These are phyloP conservation scores for Maccullochella peelii DNA, from an alignment of 2,113 vertebrate genomes.

Conservation along the genomic window DNA sequence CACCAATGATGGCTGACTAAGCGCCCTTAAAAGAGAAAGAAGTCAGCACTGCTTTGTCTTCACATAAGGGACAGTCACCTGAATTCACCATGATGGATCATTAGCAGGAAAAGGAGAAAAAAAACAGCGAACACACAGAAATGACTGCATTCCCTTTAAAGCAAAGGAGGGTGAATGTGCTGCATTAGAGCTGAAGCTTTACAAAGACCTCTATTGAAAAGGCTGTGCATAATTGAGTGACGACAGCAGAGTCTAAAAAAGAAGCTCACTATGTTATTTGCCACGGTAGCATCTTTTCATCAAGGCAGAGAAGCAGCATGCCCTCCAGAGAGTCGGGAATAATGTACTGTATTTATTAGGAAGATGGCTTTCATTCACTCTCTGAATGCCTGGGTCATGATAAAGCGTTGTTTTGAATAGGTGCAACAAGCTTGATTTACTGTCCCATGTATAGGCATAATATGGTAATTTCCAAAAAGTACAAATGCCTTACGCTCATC, in stretches of 20 bases:
- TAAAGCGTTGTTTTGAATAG: slow-evolving; percentile 54
- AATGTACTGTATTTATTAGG: slow-evolving; percentile 59
- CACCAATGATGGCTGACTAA: slow-evolving; percentile 12
- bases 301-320: slow-evolving; percentile 39
- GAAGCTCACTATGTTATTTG: slow-evolving; percentile 52
- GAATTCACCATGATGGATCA: slow-evolving; percentile 16
- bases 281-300: slow-evolving; percentile 75
- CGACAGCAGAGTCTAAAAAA: slow-evolving; percentile 61
- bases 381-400: slow-evolving; percentile 63
- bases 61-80: slow-evolving; percentile 29
- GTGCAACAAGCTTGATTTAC: slow-evolving; percentile 55
- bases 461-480: slow-evolving; percentile 21
- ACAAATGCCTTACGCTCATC: slow-evolving; percentile 8
- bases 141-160: slow-evolving; percentile 33
- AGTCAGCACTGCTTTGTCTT: slow-evolving; percentile 48
- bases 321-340: slow-evolving; percentile 58
- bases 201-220: slow-evolving; percentile 68
- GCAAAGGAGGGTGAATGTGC: slow-evolving; percentile 27
- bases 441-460: slow-evolving; percentile 38
- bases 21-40: slow-evolving; percentile 51
- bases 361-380: slow-evolving; percentile 62
- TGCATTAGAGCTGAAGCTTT: slow-evolving; percentile 49
- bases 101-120: slow-evolving; percentile 4
- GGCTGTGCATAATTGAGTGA: slow-evolving; percentile 62
- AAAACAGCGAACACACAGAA: slow-evolving; percentile 2